Percentiles rank a stretch among this genome's conserved stretches.
Conservation (phyloP, 2,797 vertebrate genomes). For the Epinephelus malabaricus region DNA sequence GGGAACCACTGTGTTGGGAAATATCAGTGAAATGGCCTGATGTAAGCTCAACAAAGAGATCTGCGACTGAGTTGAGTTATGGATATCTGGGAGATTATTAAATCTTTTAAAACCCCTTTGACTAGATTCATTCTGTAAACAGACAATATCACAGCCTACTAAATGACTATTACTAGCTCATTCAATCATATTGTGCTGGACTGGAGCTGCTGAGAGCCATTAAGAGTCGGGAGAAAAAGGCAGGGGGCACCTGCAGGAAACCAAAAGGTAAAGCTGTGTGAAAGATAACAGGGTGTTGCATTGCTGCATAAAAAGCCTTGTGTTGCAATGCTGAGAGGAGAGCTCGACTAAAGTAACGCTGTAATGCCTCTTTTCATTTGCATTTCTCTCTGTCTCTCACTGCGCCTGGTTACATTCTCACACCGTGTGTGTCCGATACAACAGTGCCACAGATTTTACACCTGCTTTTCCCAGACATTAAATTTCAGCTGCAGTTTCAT, state of each 20-base stretch:
- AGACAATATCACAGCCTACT: not conserved
- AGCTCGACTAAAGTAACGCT: not conserved
- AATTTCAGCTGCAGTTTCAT: conserved; percentile 4
- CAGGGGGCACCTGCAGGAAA: not conserved
- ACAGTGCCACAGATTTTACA: not conserved
- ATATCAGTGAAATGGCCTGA: not conserved
- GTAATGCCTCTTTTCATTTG: conserved; percentile 14
- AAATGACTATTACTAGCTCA: not conserved
- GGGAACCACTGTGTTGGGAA: too few relatives aligned
- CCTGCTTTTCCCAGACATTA: not conserved
- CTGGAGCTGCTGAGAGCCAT: not conserved
- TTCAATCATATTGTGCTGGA: not conserved
- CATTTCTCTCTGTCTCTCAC: not conserved
- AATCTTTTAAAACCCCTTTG: not conserved
- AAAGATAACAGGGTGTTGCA: not conserved
- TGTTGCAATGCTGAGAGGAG: not conserved
- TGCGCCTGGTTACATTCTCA: not conserved
- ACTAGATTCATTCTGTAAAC: not conserved
- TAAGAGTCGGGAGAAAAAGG: not conserved
- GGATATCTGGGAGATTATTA: not conserved
- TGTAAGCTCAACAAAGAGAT: not conserved
- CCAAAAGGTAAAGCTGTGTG: conserved; percentile 6
- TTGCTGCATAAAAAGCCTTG: not conserved
- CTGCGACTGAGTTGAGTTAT: not conserved
- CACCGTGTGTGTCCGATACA: not conserved